Conservation (phyloP, 2,113 vertebrate genomes). For the Gymnobelideus leadbeateri region DNA sequence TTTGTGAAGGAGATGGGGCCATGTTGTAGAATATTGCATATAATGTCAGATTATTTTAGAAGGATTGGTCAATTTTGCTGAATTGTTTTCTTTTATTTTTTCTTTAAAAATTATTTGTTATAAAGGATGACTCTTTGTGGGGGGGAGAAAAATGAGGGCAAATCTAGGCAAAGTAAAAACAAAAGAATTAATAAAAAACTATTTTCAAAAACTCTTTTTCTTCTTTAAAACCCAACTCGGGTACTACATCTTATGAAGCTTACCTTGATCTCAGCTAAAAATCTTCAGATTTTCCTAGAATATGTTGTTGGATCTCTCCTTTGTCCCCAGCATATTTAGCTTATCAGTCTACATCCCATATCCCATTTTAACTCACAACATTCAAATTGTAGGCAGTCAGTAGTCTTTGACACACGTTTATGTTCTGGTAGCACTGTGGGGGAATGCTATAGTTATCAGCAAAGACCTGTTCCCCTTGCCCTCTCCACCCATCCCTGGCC, state of each 20-base stretch:
- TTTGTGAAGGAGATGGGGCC: not conserved
- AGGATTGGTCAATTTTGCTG: not conserved
- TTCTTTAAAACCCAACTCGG: not conserved
- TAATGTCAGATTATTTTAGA: not conserved
- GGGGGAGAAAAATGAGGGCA: not conserved
- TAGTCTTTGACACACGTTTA: constrained; percentile 69
- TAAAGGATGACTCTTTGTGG: not conserved
- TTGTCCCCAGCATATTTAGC: not conserved
- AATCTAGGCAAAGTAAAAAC: not conserved
- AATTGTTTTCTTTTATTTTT: not conserved
- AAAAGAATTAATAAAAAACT: not conserved
- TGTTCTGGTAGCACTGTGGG: constrained; percentile 56
- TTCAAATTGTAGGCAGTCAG: constrained; percentile 16
- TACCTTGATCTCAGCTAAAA: not conserved
- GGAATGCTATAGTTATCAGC: rapidly evolving
- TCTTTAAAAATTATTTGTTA: not conserved
- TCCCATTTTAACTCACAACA: constrained; percentile 77
- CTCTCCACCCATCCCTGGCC: not conserved
- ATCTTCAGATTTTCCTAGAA: not conserved
- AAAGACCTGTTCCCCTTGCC: constrained; percentile 50
- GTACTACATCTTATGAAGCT: not conserved
- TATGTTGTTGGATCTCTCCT: not conserved
- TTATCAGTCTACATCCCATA: not conserved
- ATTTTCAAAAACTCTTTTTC: not conserved
- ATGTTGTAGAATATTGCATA: not conserved